Evolutionary conservation across 2,113 vertebrate genomes (phyloP), one percentile per base, ranked within the genome.

Genomic region (Xiphias gladius): DNA sequence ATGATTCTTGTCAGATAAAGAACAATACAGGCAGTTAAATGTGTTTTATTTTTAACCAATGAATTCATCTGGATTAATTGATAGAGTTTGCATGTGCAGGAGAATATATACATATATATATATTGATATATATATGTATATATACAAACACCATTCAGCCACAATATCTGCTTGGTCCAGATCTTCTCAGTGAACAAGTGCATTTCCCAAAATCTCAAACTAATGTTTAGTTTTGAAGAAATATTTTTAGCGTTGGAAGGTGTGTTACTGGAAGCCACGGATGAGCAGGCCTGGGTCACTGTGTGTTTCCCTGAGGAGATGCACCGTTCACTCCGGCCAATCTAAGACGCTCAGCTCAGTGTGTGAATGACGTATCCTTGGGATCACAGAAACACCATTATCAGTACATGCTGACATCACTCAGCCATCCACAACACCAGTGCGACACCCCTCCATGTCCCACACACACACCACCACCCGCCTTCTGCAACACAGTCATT

Each of bases 191-290:
- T 35, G 26, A 41, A 10, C 0, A n/a, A 35, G 0, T 4, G 12
- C 7, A 6, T 59, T 43, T 67, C 20, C 41, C 16, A 14, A 12
- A 2, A n/a, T 14, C 7, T 52, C 0, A 6, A 30, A 58, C 19
- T 24, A 41, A 20, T 22, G 11, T n/a, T n/a, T n/a, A n/a, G n/a
- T 57, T 67, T 52, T 32, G 16, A 11, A 5, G 16, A 39, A 4
- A 13, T 41, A 3, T 66, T 12, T 39, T 30, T 17, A 54, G 54
- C 11, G 10, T 5, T 58, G 6, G 28, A 24, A 58, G 0, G 94
- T 97, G 1, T 97, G 94, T 43, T 94, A 95, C 58, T 97, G 96
- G 96, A 96, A 94, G 86, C 83, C 95, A 39, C 83, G 93, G 57
- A 91, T 86, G 20, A 94, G 96, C 70, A 90, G 92, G 88, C 95